phyloP scores from a whole-genome alignment of 2,888 invertebrate species.

The Bruchidius siliquastri region DNA sequence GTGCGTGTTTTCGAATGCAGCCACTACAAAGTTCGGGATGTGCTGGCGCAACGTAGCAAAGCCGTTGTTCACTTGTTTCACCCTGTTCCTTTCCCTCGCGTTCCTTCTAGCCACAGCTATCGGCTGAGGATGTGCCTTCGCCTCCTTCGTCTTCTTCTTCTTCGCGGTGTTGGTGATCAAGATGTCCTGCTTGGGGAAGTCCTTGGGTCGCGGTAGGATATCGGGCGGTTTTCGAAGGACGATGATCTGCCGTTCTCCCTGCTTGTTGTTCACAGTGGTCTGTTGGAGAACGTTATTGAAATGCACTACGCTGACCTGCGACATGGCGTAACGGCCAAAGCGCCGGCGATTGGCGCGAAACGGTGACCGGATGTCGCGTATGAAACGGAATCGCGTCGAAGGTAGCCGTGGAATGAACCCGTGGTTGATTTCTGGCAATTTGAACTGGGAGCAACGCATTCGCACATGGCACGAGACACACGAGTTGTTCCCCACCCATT shows the following conservation, averaged over 20 bases:
- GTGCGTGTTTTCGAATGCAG: constrained; percentile 60
- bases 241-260: constrained; percentile 50
- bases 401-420: constrained; percentile 36
- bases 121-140: constrained; percentile 56
- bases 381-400: constrained; percentile 12
- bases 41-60: constrained; percentile 83
- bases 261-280: constrained; percentile 52
- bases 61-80: constrained; percentile 88
- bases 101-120: constrained; percentile 70
- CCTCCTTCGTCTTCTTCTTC: constrained; percentile 32
- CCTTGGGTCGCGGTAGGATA: constrained; percentile 40
- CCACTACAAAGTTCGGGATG: constrained; percentile 78
- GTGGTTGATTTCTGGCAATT: constrained; percentile 33
- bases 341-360: too few species aligned
- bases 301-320: constrained; percentile 54
- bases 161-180: constrained; percentile 40
- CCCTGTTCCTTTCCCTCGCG: constrained; percentile 87
- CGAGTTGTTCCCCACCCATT: constrained; percentile 46
- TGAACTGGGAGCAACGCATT: constrained; percentile 28
- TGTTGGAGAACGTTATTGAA: constrained; percentile 64
- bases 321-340: constrained; percentile 22
- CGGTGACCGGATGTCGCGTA: constrained; percentile 8
- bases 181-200: constrained; percentile 34
- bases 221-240: constrained; percentile 52
- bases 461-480: constrained; percentile 46